Base-by-base conservation (phyloP, 1,140 invertebrate genomes). In the Dinoponera quadriceps region DNA sequence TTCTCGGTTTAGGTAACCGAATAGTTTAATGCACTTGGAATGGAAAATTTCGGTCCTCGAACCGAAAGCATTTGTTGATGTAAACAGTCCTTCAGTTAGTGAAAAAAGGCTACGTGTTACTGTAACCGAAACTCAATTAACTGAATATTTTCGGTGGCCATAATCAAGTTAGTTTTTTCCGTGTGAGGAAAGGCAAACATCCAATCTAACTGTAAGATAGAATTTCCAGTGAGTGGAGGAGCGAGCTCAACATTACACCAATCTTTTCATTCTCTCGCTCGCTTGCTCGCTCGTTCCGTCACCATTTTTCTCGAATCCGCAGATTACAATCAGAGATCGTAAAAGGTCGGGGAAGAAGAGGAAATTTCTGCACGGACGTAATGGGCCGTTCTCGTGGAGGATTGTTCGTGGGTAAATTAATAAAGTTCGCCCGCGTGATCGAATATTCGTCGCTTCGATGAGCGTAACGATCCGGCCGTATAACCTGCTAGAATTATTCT, bases 201-300 rank as follows among this genome's bases (percentile, higher is more conserved):
- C 78, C 59, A 85, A 84, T 88, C 57, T 72, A 80, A 88, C 82
- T 81, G 75, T 55, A 62, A 86, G 83, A 84, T 77, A 59, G 80
- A 85, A 77, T 83, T 73, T 77, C 51, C 55, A 74, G 75, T 38
- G 57, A 49, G 20, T 33, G n/a, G 57, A 62, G 48, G 77, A 78
- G 51, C 20, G 25, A 22, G 16, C 9, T 13, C 27, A 27, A 2
- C 48, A 57, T 78, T 69, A 78, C 63, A 69, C 65, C 65, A 71
- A 33, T 38, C 48, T n/a, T n/a, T n/a, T 49, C 55, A n/a, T 20
- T 33, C 18, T 80, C 29, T 57, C 13, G 27, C 7, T 60, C 11
- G 22, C 33, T 54, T 55, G 44, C 62, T n/a, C 72, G 20, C 20
- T 44, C 29, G 7, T n/a, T 38, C 38, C 54, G 16, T 27, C 48